Percentiles rank a stretch among this genome's conserved stretches.
Conservation (phyloP, 1,140 invertebrate species). For the Atopsyche davidsoni region DNA sequence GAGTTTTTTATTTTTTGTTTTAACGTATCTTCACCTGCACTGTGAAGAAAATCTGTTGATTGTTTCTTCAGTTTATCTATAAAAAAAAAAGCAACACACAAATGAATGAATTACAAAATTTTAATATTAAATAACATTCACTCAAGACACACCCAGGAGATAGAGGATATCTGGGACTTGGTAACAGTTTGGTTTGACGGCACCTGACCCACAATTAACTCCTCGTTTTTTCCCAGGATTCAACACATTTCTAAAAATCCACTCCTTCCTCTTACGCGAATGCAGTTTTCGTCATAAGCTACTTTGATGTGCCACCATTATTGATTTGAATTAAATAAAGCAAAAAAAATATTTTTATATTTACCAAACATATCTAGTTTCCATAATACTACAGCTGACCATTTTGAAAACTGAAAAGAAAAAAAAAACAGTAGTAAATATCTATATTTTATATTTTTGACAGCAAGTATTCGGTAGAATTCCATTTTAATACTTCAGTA, state of each 20-base stretch:
- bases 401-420: constrained; percentile 9
- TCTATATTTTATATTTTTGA: neutral
- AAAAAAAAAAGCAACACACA: too few species aligned
- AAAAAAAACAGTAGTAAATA: neutral
- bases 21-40: too few species aligned
- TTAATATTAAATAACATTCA: too few species aligned
- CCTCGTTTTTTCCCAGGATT: neutral
- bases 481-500: too few species aligned
- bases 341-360: neutral
- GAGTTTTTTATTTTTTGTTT: too few species aligned
- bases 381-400: constrained; percentile 8
- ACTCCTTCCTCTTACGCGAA: neutral
- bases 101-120: too few species aligned
- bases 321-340: neutral
- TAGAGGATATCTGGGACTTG: too few species aligned
- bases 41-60: too few species aligned
- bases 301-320: neutral
- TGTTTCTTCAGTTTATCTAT: too few species aligned
- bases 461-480: neutral
- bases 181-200: too few species aligned
- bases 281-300: neutral
- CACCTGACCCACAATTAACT: neutral
- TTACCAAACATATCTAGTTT: constrained; percentile 7
- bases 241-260: neutral
- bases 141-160: too few species aligned